Percentiles rank a stretch among this genome's conserved stretches.
Conservation (phyloP, 2,797 vertebrate genomes). For the Chromobotia macracanthus region DNA sequence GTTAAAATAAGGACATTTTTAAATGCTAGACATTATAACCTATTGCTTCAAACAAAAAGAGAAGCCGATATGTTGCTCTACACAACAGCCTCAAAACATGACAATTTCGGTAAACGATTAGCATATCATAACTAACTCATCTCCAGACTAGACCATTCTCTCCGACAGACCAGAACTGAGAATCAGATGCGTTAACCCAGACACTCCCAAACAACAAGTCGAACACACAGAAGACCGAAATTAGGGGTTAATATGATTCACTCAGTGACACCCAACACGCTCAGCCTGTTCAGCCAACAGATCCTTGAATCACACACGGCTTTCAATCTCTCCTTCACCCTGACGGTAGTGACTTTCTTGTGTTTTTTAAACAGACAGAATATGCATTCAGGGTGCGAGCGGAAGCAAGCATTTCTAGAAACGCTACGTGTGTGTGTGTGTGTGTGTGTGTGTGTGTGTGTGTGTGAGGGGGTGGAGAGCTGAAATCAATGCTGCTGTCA, state of each 20-base stretch:
- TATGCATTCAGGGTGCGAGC: conserved; percentile 6
- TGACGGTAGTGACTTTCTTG: conserved; percentile 58
- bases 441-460: conserved; percentile 27
- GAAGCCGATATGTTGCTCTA: not conserved
- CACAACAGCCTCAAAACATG: not conserved
- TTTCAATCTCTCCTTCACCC: conserved; percentile 62
- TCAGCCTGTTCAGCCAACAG: conserved; percentile 71
- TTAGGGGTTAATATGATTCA: conserved; percentile 43
- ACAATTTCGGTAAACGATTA: not conserved
- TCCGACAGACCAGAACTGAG: not conserved
- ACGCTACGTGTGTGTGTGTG: not conserved
- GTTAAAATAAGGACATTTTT: not conserved
- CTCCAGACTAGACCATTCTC: not conserved
- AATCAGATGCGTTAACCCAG: conserved; percentile 2
- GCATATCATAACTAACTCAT: not conserved
- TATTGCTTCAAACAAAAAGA: not conserved
- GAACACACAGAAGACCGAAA: conserved; percentile 24
- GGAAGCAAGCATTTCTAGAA: conserved; percentile 34
- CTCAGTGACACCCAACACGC: conserved; percentile 65
- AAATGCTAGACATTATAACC: not conserved
- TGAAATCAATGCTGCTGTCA: conserved; percentile 55
- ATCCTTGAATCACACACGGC: conserved; percentile 68
- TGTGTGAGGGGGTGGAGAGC: conserved; percentile 54
- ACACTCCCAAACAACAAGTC: not conserved
- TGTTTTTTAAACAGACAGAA: not conserved